Evolutionary conservation across 2,797 vertebrate genomes (phyloP), one percentile per base, ranked within the genome.

Genomic region (Tachyglossus aculeatus): DNA sequence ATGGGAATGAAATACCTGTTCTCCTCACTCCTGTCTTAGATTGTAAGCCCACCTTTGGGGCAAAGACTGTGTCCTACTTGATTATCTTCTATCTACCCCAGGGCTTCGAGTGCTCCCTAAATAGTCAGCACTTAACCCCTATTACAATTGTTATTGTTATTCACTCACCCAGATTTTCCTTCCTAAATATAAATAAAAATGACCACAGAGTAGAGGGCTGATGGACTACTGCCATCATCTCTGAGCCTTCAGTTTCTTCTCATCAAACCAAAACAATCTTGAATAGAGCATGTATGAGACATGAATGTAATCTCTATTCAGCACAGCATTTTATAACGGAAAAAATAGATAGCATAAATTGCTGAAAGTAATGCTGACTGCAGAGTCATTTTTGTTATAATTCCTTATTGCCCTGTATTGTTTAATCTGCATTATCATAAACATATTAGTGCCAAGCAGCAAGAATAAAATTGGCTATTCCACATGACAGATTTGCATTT

Each of bases 241-340:
- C 38, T 19, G 7, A 48, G 19, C 48, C 39, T 67, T 60, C 32
- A 43, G 64, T 43, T 36, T 53, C 15, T 21, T 45, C 31, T 29
- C 63, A 70, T 73, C 25, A 70, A 80, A 64, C 45, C 11, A 34
- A 50, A 57, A 70, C 48, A 33, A 50, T 53, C 67, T 73, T 60
- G 69, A 69, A 57, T 31, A 67, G 36, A 21, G 29, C 6, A 15
- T 14, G 21, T 24, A 52, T 27, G 43, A 72, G 14, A 21, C 12
- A 45, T 18, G 36, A 78, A 67, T 72, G 69, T 34, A 39, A 63
- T 39, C 59, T 56, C 1, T 47, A 65, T 69, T 59, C 31, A 40
- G n/a, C 16, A 41, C 59, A 19, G 70, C 16, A 18, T 70, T 75
- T 62, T 52, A 15, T 14, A 63, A 33, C 58, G 67, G 52, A 39